Evolutionary conservation across 2,797 vertebrate species (phyloP), one percentile per base, ranked within the genome.

Genomic region (Discoglossus pictus): DNA sequence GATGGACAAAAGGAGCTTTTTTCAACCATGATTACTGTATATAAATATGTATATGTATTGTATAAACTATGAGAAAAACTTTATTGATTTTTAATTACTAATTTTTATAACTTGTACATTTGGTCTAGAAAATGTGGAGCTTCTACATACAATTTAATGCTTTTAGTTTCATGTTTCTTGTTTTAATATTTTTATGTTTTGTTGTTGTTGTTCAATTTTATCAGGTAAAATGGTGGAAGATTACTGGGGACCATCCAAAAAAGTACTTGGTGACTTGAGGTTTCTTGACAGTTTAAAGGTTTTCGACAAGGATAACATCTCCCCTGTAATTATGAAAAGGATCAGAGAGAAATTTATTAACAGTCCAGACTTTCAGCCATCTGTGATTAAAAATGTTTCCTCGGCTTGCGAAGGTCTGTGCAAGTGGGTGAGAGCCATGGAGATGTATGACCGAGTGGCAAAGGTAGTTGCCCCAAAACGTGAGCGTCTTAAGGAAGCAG

Each of bases 161-260:
- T 6, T 50, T 25, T 27, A 50, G 13, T 25, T 50, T 50, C 7
- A 61, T 24, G 55, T 52, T 74, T 62, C 63, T 17, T 40, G 1
- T 67, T 64, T 15, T 23, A 74, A 36, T 34, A 25, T 23, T 2
- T 38, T 56, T n/a, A 34, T 58, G 47, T 7, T 66, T n/a, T n/a
- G n/a, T n/a, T n/a, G n/a, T n/a, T n/a, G n/a, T n/a, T 68, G 62
- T 20, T n/a, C 76, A 23, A 76, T 4, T 67, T 43, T 39, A 73
- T 65, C 42, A 98, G 95, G 94, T 74, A 98, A 96, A 82, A 98
- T 96, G 94, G 44, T 95, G 56, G 93, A 97, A 78, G 94, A 98
- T 79, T 98, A 83, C 73, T 96, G 95, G 96, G 94, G 91, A 0
- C 87, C 92, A 12, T 95, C 94, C 20, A 96, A 90, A 80, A 98